Conservation (phyloP, 2,888 invertebrate genomes). For the Abscondita cerata region DNA sequence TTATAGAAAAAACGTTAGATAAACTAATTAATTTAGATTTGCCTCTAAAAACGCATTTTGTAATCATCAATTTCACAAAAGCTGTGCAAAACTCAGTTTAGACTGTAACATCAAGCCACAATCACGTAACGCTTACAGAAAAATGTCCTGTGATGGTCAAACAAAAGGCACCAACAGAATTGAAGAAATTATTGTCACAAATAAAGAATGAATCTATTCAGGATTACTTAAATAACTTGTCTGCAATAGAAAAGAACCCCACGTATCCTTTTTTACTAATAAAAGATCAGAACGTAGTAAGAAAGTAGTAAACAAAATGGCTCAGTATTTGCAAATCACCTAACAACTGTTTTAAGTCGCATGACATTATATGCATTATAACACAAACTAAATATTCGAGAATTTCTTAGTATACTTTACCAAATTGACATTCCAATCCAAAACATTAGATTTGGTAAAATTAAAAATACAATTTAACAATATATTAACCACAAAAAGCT, state of each 20-base stretch:
- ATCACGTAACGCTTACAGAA: not conserved
- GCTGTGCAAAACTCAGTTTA: not conserved
- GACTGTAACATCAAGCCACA: not conserved
- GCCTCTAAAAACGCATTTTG: not conserved
- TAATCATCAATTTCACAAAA: slow-evolving; percentile 3
- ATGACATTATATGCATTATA: not conserved
- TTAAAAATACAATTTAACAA: slow-evolving; percentile 3
- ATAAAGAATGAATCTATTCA: slow-evolving; percentile 1
- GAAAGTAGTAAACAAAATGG: not conserved
- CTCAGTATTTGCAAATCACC: slow-evolving; percentile 8
- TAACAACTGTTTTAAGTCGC: slow-evolving; percentile 1
- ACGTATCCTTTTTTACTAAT: not conserved
- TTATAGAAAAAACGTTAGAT: not conserved
- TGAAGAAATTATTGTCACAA: not conserved
- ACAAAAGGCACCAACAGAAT: not conserved
- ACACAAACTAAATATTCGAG: not conserved
- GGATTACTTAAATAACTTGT: not conserved
- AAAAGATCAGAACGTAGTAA: not conserved
- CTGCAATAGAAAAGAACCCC: not conserved
- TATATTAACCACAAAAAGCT: not conserved
- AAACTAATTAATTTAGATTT: not conserved
- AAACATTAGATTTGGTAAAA: not conserved
- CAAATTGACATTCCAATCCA: slow-evolving; percentile 5
- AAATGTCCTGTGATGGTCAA: not conserved
- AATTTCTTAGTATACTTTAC: not conserved